These are phyloP conservation scores for Eristalinus sepulchralis DNA, from an alignment of 2,888 invertebrate genomes.

Conservation along the genomic window DNA sequence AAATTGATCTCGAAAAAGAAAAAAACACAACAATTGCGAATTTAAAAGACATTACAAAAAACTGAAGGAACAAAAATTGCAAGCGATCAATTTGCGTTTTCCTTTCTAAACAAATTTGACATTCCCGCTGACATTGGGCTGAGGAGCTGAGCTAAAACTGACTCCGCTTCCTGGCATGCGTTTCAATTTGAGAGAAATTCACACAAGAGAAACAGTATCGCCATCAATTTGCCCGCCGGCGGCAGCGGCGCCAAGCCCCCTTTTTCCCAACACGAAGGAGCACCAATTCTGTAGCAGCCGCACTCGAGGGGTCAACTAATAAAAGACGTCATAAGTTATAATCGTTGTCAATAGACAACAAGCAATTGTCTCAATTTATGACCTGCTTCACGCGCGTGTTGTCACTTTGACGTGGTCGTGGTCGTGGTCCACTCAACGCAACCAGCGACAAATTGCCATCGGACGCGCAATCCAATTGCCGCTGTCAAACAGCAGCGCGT, in stretches of 20 bases:
- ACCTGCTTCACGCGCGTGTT: conserved; percentile 60
- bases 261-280: conserved; percentile 41
- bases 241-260: conserved; percentile 69
- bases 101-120: conserved; percentile 66
- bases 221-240: conserved; percentile 42
- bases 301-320: conserved; percentile 61
- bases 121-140: conserved; percentile 61
- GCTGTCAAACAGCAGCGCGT: conserved; percentile 10
- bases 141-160: not conserved
- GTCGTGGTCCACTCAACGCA: not conserved
- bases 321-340: conserved; percentile 57
- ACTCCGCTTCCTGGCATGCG: conserved; percentile 12
- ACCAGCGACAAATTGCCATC: conserved; percentile 41
- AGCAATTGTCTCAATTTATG: conserved; percentile 65
- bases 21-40: conserved; percentile 39
- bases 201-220: not conserved
- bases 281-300: conserved; percentile 11
- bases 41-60: conserved; percentile 14
- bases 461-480: conserved; percentile 61
- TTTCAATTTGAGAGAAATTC: conserved; percentile 36
- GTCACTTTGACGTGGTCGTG: not conserved
- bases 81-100: conserved; percentile 27
- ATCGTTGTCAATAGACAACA: conserved; percentile 48
- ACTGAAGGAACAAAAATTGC: conserved; percentile 6
- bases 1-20: conserved; percentile 11